Evolutionary conservation across 2,113 vertebrate species (phyloP), one percentile per base, ranked within the genome.

Genomic region (Oreochromis niloticus): DNA sequence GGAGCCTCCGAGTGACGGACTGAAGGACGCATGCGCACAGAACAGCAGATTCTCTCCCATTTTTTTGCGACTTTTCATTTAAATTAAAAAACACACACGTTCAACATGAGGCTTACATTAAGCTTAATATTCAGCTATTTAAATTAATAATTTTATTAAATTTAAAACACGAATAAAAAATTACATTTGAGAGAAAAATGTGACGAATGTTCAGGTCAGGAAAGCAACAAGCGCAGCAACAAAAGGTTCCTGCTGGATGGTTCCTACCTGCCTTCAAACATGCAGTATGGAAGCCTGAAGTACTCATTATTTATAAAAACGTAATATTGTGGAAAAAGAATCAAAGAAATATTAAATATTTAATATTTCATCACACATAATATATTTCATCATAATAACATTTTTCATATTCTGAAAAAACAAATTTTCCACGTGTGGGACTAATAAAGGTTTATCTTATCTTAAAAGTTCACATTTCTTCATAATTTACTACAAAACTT

Each of bases 81-180:
- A 36, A 63, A 34, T 36, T 2, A 5, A 39, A 39, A 41, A 24
- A 39, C n/a, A 36, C 2, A 66, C 34, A 39, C 10, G 34, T 39
- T 66, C 34, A 39, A 39, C 0, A 22, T 2, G 19, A 39, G 34
- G 63, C 63, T 41, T 5, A 68, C 12, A 13, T 11, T 0, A 13
- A 66, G 6, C 19, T 39, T 39, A 22, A 3, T 13, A 8, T 39
- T 66, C 61, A 22, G 19, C 7, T 66, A 39, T 66, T 39, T 39
- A 66, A 66, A 66, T 39, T 3, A 22, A 13, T 13, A 39, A 39
- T 66, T 68, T 68, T 68, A 22, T 41, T 41, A 0, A 68, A 39
- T 34, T 66, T 19, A n/a, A 66, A 66, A 66, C 10, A 5, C 10
- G 10, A 0, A 0, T 41, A 68, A 41, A 22, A 22, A 68, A 13